Conservation (phyloP, 2,888 invertebrate species). For the Cheilosia urbana region DNA sequence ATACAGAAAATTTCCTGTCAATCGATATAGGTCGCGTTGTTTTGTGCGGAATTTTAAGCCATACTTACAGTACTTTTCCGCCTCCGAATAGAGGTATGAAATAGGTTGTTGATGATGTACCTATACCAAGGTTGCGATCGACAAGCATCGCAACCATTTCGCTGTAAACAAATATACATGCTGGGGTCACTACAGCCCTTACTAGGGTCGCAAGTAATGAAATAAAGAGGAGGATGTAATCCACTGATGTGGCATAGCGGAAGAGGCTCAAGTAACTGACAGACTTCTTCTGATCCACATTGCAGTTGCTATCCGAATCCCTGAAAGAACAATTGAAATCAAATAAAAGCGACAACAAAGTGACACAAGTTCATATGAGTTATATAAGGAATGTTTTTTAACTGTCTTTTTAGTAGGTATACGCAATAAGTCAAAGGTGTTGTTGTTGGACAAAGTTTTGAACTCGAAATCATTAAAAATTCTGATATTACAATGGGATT, state of each 20-base stretch:
- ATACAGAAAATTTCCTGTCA: no score
- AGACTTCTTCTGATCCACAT: conserved; percentile 31
- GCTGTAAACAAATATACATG: conserved; percentile 88
- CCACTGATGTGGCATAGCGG: conserved; percentile 86
- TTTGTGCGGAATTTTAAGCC: no score
- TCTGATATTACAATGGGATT: no score
- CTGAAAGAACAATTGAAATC: conserved; percentile 10
- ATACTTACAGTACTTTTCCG: conserved; percentile 85
- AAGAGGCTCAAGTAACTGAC: conserved; percentile 82
- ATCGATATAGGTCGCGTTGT: no score
- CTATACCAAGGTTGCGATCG: conserved; percentile 85
- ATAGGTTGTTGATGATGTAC: conserved; percentile 85
- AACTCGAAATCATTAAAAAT: no score
- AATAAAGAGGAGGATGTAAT: conserved; percentile 84
- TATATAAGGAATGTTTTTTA: no score
- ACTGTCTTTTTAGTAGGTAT: no score
- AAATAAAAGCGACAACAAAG: neutral
- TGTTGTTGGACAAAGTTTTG: no score
- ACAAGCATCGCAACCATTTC: conserved; percentile 88
- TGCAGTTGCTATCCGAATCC: conserved; percentile 54
- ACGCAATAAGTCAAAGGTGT: no score
- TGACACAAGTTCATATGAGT: no score
- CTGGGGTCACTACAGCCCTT: conserved; percentile 86
- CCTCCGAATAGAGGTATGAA: conserved; percentile 87
- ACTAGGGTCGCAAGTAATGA: conserved; percentile 86